phyloP scores from a whole-genome alignment of 2,113 vertebrate genomes.

The Vulpes ferrilata region DNA sequence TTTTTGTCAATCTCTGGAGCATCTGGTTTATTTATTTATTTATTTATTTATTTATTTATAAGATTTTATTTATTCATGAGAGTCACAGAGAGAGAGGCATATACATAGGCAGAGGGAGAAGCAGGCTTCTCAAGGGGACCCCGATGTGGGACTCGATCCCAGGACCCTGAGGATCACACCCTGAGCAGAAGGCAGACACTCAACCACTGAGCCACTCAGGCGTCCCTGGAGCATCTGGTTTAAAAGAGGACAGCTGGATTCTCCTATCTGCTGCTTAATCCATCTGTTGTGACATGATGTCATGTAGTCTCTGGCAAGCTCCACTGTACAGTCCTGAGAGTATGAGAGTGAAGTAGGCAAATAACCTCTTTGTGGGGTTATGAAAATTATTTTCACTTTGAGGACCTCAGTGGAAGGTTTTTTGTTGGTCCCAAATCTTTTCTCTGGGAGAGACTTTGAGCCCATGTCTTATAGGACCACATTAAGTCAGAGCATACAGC shows the following conservation, averaged over 20 bases:
- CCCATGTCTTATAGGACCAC: background rate
- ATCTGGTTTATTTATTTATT: background rate
- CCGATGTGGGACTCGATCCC: no score
- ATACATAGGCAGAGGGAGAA: no score
- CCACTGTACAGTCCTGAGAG: background rate
- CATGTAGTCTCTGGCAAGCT: background rate
- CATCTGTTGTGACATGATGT: background rate
- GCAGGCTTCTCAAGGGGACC: no score
- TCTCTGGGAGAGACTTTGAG: background rate
- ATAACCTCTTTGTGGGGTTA: background rate
- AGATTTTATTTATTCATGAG: no score
- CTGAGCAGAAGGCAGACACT: no score
- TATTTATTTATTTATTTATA: no score
- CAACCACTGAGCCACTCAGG: no score
- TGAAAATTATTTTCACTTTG: background rate
- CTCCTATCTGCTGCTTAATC: background rate
- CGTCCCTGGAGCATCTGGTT: background rate
- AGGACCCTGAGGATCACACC: no score
- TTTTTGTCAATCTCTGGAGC: background rate
- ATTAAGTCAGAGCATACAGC: background rate
- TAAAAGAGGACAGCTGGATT: background rate
- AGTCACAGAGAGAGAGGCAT: no score
- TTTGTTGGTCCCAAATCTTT: background rate
- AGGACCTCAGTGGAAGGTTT: background rate
- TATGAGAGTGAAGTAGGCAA: background rate